phyloP scores from a whole-genome alignment of 2,113 vertebrate genomes.

The Pongo abelii region DNA sequence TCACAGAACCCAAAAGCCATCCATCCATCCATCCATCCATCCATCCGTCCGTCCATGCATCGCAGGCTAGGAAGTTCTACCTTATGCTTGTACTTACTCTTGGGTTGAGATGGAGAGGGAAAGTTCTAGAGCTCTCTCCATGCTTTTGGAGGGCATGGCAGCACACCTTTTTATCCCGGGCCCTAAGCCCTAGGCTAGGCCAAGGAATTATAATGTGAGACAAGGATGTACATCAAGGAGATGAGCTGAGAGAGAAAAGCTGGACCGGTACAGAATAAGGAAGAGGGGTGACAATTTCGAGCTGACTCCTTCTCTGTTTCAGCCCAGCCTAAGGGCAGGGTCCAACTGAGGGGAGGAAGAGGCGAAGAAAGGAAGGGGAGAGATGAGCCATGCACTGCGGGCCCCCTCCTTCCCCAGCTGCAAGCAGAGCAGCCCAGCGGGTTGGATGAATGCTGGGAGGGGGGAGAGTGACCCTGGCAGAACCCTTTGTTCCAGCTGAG shows the following conservation, averaged over 20 bases:
- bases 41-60: too few relatives aligned
- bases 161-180: neutral
- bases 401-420: slow-evolving; percentile 60
- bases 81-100: neutral
- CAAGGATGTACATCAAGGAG: neutral
- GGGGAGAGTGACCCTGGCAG: slow-evolving; percentile 86
- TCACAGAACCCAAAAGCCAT: neutral
- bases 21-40: neutral
- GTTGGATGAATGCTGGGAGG: slow-evolving; percentile 68
- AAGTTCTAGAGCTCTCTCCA: neutral
- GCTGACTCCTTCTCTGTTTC: neutral
- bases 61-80: neutral
- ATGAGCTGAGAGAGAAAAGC: neutral
- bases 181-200: neutral
- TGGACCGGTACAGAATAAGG: neutral
- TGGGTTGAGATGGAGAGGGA: neutral
- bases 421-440: slow-evolving; percentile 55
- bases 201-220: neutral
- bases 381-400: slow-evolving; percentile 79
- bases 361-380: slow-evolving; percentile 59
- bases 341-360: neutral
- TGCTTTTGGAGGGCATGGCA: neutral
- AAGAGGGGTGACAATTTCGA: neutral
- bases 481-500: slow-evolving; percentile 88
- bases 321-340: neutral